These are phyloP conservation scores for Metridium senile DNA, from an alignment of 92 coral and sea anemone genomes.

Conservation along the genomic window DNA sequence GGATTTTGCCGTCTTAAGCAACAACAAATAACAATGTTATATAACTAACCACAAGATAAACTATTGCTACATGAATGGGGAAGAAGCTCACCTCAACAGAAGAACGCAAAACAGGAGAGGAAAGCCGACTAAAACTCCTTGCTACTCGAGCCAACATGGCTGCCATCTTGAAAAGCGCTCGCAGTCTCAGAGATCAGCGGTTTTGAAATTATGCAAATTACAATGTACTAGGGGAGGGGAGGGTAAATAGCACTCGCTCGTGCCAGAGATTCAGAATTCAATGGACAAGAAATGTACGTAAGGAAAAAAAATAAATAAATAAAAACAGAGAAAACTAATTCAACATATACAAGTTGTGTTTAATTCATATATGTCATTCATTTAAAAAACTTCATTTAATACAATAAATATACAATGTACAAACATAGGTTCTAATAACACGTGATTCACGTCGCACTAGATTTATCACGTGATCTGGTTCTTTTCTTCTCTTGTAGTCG, in stretches of 20 bases:
- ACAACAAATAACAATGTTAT: background rate
- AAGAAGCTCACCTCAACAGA: constrained; percentile 21
- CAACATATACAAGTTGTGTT: too few species aligned
- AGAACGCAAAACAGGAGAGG: constrained; percentile 21
- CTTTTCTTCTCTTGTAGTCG: background rate
- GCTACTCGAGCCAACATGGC: constrained; percentile 47
- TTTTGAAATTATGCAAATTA: background rate
- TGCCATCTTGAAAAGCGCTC: constrained; percentile 26
- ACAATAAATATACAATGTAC: too few species aligned
- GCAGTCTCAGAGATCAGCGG: constrained; percentile 1
- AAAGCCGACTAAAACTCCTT: constrained; percentile 10
- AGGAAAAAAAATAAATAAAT: too few species aligned
- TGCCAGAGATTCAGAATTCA: too few species aligned
- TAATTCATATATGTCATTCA: too few species aligned
- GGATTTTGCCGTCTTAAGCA: constrained; percentile 12
- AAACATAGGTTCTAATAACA: too few species aligned
- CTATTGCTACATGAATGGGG: background rate
- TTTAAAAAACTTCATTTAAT: too few species aligned
- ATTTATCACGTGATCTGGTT: background rate
- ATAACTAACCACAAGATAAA: background rate
- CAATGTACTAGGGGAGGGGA: background rate
- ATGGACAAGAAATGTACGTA: too few species aligned
- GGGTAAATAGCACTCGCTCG: too few species aligned
- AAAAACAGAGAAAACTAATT: too few species aligned
- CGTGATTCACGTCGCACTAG: background rate